Evolutionary conservation across 1,140 invertebrate species (phyloP), one percentile per base, ranked within the genome.

Genomic region (Habropoda laboriosa): DNA sequence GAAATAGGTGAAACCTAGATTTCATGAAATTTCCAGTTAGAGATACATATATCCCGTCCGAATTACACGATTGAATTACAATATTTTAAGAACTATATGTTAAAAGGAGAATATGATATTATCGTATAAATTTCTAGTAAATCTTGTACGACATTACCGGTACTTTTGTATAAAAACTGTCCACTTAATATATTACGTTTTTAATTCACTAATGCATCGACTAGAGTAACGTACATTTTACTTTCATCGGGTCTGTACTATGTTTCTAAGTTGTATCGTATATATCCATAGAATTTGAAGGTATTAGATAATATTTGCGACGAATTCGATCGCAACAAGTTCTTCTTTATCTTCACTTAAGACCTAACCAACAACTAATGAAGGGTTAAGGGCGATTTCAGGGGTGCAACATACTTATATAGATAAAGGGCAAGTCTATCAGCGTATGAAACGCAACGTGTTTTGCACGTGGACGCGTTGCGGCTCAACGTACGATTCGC

Each of bases 391-490:
- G 61, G 49, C 49, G 30, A 60, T 18, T 68, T 70, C 45, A 78
- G 75, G 70, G 71, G 42, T 51, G 70, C 61, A 35, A 38, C 18
- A 18, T 24, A 40, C 42, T n/a, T 60, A 38, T 55, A 18, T 27
- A 51, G 63, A 58, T 70, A 51, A 77, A 63, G 74, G 66, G 38
- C 38, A 24, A 32, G 57, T 45, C 55, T 53, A 77, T 64, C 47
- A 47, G 55, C 55, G 64, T 68, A 68, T 24, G 55, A 77, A 75
- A 74, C 73, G 79, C 79, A 81, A 81, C 79, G 79, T 81, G 79
- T 81, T 81, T 81, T 77, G 74, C 79, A 81, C 79, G 79, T 81
- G 79, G 79, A 77, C 73, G 53, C 63, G 73, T 78, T 66, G 55
- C 51, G 71, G 71, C 70, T 79, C 38, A 73, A 72, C 77, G 58